Evolutionary conservation across 1,140 invertebrate species (phyloP).

Genomic region (Popillia japonica): DNA sequence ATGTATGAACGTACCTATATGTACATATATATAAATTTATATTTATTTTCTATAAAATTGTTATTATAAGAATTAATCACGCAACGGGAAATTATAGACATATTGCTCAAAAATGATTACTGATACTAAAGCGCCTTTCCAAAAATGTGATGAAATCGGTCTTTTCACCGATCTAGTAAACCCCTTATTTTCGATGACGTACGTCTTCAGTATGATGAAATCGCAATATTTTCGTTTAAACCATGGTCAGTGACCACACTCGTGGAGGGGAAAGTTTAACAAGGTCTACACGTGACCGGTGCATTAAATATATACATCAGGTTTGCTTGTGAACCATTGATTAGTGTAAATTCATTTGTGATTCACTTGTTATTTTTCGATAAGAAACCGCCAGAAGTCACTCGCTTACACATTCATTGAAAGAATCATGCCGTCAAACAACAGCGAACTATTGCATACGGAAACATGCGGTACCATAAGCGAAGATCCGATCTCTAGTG

Average conservation of each 20-base stretch:
- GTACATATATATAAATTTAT: too few relatives aligned
- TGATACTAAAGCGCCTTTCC: background rate
- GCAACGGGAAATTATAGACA: too few relatives aligned
- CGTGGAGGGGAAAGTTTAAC: slow-evolving; percentile 20
- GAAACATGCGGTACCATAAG: slow-evolving; percentile 38
- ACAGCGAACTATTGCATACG: slow-evolving; percentile 41
- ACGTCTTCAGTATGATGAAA: background rate
- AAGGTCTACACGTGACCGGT: slow-evolving; percentile 30
- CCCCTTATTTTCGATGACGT: slow-evolving; percentile 13
- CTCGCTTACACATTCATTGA: background rate
- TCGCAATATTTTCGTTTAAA: slow-evolving; percentile 18
- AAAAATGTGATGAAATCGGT: background rate
- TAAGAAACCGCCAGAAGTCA: background rate
- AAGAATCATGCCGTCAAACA: slow-evolving; percentile 43
- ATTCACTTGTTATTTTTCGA: background rate
- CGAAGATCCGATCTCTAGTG: slow-evolving; percentile 50
- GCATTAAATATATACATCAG: background rate
- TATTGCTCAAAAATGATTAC: too few relatives aligned
- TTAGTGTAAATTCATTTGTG: background rate
- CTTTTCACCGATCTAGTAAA: background rate
- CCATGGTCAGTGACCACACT: slow-evolving; percentile 27
- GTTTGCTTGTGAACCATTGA: background rate
- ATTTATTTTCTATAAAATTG: too few relatives aligned
- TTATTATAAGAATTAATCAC: too few relatives aligned
- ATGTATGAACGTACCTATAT: too few relatives aligned